Evolutionary conservation across 2,797 vertebrate species (phyloP).

Genomic region (Forpus xanthops): DNA sequence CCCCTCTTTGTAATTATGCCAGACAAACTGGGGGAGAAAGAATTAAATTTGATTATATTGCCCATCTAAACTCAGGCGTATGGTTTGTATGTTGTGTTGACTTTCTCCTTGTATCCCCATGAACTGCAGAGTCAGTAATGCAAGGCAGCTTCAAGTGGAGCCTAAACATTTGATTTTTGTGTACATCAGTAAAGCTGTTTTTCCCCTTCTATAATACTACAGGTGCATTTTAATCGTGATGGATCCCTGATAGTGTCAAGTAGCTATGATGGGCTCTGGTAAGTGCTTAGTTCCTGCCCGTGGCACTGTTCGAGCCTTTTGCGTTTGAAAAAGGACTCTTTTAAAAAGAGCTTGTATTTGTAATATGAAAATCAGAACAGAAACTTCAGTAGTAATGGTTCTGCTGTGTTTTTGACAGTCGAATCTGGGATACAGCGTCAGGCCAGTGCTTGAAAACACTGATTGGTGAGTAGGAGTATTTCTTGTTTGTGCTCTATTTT

Average conservation of each 20-base stretch:
- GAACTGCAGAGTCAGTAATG: neutral
- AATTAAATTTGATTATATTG: neutral
- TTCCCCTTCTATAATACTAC: neutral
- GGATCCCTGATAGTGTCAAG: slow-evolving; percentile 98
- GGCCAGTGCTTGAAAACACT: slow-evolving; percentile 99
- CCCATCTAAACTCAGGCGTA: neutral
- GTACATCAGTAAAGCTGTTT: neutral
- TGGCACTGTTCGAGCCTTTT: neutral
- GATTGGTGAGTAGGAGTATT: slow-evolving; percentile 84
- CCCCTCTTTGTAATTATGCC: neutral
- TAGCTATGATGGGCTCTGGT: slow-evolving; percentile 98
- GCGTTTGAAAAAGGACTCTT: neutral
- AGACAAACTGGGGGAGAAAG: neutral
- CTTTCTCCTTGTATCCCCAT: neutral
- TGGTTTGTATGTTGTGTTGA: neutral
- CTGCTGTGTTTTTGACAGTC: slow-evolving; percentile 72
- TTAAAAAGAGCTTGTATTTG: neutral
- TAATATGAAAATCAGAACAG: neutral
- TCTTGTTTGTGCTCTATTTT: neutral
- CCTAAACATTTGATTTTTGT: neutral
- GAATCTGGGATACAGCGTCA: slow-evolving; percentile 98
- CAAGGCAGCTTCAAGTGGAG: neutral
- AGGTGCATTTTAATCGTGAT: slow-evolving; percentile 99
- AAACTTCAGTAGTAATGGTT: neutral
- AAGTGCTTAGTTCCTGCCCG: slow-evolving; percentile 35